Conservation (phyloP, 2,113 vertebrate species). For the Cichladusa arquata region DNA sequence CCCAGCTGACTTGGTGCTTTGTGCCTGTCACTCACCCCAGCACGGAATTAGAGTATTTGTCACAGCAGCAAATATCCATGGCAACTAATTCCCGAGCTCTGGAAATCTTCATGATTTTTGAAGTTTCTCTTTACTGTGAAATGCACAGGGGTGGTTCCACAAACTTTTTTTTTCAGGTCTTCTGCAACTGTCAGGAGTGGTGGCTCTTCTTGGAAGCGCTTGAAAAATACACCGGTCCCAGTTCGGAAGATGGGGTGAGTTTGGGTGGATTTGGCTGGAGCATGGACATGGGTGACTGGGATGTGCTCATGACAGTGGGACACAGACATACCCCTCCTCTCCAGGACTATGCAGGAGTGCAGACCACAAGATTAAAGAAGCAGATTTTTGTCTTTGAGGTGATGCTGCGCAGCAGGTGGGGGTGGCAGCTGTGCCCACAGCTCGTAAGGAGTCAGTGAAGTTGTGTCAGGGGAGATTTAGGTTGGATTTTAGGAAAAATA, state of each 20-base stretch:
- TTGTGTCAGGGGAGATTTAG: neutral
- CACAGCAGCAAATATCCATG: neutral
- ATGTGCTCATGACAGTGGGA: neutral
- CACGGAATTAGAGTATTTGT: neutral
- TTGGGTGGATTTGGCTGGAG: neutral
- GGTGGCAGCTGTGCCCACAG: neutral
- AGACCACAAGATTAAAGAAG: neutral
- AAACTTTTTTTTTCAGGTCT: conserved; percentile 21
- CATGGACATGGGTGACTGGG: neutral
- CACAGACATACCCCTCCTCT: too few relatives aligned
- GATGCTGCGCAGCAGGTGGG: neutral
- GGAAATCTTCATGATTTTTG: neutral
- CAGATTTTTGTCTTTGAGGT: neutral
- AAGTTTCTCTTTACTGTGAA: neutral
- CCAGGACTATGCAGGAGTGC: neutral
- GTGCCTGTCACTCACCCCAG: neutral
- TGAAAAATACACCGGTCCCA: neutral
- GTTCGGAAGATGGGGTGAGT: neutral
- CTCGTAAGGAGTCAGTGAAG: rapidly evolving
- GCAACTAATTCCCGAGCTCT: neutral
- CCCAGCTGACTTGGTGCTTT: neutral
- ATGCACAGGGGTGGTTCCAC: conserved; percentile 3
- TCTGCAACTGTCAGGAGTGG: neutral
- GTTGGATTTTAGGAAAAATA: neutral
- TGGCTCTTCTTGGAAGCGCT: neutral